Evolutionary conservation across 2,797 vertebrate genomes (phyloP), one percentile per base, ranked within the genome.

Genomic region (Parauchenoglanis punctatus): DNA sequence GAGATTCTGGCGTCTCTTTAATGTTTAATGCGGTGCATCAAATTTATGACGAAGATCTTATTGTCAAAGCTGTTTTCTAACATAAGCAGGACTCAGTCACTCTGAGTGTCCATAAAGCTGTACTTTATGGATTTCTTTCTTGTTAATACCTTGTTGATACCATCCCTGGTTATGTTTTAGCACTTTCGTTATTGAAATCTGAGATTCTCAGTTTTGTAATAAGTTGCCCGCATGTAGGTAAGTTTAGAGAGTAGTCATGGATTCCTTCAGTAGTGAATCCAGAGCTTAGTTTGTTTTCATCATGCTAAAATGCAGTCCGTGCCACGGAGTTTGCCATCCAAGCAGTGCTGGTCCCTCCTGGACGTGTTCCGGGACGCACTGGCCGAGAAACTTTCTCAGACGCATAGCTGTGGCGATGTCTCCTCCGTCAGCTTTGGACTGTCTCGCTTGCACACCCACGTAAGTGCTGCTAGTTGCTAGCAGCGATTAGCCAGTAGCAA

Each of bases 301-400:
- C 58, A 46, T 70, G 49, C 86, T 86, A 67, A 68, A 35, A 83
- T 90, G 81, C 89, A 96, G 95, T 95, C 94, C 25, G 87, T 95
- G 83, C 94, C 94, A 81, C 90, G 85, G 91, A 94, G 89, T 54
- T 88, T 94, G 76, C 89, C 91, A n/a, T 72, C 93, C 90, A 95
- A 94, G 89, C 96, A 94, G 6, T 93, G 94, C 86, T 96, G 96
- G 96, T 96, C 96, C 25, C 94, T 97, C 92, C 92, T 97, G 94
- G 96, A 97, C 89, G 94, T 97, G 94, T 96, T 97, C 94, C 94
- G 94, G 90, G 96, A 97, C 91, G 94, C 95, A 3, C 92, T 97
- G 92, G 89, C 91, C 83, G 93, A 96, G 92, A 94, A 93, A 94
- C 94, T 96, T 86, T 95, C 94, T 92, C 96, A 95, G 86, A 96